Evolutionary conservation across 2,113 vertebrate species (phyloP), one percentile per base, ranked within the genome.

Genomic region (Dromaius novaehollandiae): DNA sequence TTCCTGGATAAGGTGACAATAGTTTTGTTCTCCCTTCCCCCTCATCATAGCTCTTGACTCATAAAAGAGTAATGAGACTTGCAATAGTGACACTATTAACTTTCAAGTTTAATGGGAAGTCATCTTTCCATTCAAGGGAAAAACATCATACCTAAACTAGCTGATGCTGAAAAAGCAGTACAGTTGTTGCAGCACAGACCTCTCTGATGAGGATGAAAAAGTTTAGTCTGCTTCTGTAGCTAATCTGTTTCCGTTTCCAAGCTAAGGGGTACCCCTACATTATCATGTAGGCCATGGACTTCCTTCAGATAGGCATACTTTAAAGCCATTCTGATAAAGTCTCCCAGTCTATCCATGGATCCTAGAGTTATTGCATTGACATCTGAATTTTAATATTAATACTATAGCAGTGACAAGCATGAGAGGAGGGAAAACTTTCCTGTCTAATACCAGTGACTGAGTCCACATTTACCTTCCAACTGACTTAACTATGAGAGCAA

Each of bases 41-140:
- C 50, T 26, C 36, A 66, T 22, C 13, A 63, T 4, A 58, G 28
- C 7, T 69, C 53, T 68, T 64, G 6, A 74, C 53, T 77, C 22
- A 58, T 55, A 92, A 69, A 44, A 17, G 3, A 7, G 55, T 56
- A 30, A 56, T 56, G 55, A 30, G 9, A 89, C 12, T 7, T 74
- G 24, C 20, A 84, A 46, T 1, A 90, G 70, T 0, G 0, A 46
- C 40, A 32, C 30, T 65, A 68, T 14, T 53, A n/a, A 19, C 83
- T 75, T 77, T 74, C 46, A 92, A 71, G 50, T 66, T 50, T 56
- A 86, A 40, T 6, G 81, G 48, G 21, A 90, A 94, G 15, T 14
- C 60, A 26, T 53, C 53, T 46, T 88, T 48, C 64, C 74, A 26
- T 20, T 66, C 60, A 71, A 78, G 74, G 11, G 26, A 71, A 81